These are phyloP conservation scores for Tetrao urogallus DNA, from an alignment of 2,113 vertebrate genomes.

Conservation along the genomic window DNA sequence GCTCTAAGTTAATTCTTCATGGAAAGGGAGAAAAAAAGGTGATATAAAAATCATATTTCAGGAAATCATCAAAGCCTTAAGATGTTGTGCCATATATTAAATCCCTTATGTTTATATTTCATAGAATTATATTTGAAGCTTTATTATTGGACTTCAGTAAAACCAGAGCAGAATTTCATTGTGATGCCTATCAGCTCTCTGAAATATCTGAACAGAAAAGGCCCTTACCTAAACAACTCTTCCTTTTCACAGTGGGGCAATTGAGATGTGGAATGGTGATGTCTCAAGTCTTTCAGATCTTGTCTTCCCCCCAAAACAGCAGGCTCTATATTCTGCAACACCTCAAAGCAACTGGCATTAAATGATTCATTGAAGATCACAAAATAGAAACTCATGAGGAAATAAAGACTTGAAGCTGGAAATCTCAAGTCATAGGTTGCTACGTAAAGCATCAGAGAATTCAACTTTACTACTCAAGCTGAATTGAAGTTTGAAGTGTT, in stretches of 20 bases:
- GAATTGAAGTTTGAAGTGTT: constrained; percentile 4
- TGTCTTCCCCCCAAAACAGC: background rate
- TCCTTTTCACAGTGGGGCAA: background rate
- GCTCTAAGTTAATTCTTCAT: background rate
- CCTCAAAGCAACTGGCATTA: background rate
- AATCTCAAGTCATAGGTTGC: background rate
- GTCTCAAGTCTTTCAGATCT: background rate
- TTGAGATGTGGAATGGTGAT: background rate
- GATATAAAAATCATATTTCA: background rate
- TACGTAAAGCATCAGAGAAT: background rate
- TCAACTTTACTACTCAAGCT: background rate
- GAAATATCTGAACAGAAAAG: background rate
- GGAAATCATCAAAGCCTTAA: background rate
- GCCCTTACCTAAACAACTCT: background rate
- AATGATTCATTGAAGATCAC: constrained; percentile 30
- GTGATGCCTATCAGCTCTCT: background rate
- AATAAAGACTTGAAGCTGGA: background rate
- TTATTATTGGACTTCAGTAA: background rate
- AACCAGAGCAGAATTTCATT: background rate
- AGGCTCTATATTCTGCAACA: constrained; percentile 19
- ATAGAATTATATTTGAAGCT: background rate
- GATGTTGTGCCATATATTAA: background rate
- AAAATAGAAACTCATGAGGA: background rate
- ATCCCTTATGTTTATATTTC: background rate
- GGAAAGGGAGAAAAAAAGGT: background rate